Conservation (phyloP, 2,797 vertebrate species). For the Ctenochaetus hawaiiensis region DNA sequence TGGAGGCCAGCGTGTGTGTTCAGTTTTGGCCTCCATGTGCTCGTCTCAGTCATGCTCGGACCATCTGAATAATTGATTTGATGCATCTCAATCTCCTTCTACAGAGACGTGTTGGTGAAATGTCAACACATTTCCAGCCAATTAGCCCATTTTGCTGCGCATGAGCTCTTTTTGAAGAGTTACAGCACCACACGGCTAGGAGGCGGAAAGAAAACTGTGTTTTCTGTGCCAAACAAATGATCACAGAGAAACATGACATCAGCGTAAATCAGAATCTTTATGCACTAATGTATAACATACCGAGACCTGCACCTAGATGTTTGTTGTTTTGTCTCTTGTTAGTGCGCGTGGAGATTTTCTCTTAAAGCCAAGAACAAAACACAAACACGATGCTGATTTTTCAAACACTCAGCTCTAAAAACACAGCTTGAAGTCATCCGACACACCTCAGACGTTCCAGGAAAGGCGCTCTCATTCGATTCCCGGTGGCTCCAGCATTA, state of each 20-base stretch:
- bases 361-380: constrained; percentile 17
- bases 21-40: neutral
- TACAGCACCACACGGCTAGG: constrained; percentile 10
- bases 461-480: constrained; percentile 22
- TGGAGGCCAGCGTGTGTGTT: constrained; percentile 8
- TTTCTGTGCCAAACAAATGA: constrained; percentile 20
- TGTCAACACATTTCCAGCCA: constrained; percentile 64
- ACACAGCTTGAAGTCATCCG: constrained; percentile 35
- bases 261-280: neutral
- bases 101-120: constrained; percentile 47
- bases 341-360: neutral
- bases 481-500: constrained; percentile 33
- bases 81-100: constrained; percentile 11
- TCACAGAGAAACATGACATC: constrained; percentile 27
- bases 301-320: neutral
- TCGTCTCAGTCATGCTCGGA: constrained; percentile 27
- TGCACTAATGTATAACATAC: neutral
- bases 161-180: constrained; percentile 38
- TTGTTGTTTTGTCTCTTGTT: constrained; percentile 16
- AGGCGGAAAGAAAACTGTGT: constrained; percentile 28
- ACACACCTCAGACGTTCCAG: constrained; percentile 52
- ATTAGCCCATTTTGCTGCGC: constrained; percentile 52
- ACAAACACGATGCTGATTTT: neutral
- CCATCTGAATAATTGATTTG: constrained; percentile 50
- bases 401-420: constrained; percentile 14